Conservation (phyloP, 2,113 vertebrate species). For the Ammospiza caudacuta region DNA sequence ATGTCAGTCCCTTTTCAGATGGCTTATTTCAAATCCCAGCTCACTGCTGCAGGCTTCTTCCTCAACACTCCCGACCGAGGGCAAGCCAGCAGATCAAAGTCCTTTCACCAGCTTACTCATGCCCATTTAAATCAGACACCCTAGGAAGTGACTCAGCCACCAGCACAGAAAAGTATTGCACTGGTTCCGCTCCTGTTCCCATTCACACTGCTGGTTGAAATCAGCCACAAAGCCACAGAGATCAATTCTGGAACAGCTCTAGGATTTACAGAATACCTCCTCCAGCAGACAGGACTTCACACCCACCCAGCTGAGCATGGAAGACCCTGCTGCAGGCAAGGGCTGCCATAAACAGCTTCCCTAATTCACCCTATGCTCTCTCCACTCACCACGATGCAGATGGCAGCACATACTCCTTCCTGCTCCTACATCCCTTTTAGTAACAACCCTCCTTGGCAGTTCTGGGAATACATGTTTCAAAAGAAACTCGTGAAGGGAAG, state of each 20-base stretch:
- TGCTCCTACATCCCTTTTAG: background rate
- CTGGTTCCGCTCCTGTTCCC: background rate
- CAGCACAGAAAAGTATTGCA: accelerated
- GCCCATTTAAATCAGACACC: background rate
- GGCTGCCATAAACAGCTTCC: background rate
- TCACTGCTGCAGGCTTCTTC: background rate
- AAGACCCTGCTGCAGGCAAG: background rate
- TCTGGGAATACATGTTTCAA: background rate
- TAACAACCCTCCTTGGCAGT: background rate
- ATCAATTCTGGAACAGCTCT: background rate
- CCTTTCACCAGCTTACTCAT: background rate
- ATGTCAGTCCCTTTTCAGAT: background rate
- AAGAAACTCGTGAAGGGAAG: background rate
- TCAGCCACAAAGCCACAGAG: background rate
- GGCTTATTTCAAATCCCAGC: background rate
- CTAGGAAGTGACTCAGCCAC: background rate
- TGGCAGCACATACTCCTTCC: background rate
- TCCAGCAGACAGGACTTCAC: background rate
- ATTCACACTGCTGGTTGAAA: accelerated
- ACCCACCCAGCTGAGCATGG: background rate
- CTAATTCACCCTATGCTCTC: background rate
- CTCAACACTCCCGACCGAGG: background rate
- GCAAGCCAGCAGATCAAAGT: background rate
- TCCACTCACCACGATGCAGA: accelerated
- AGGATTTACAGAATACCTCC: background rate